Base-by-base conservation (phyloP, 2,888 invertebrate species). In the Amiota communis region DNA sequence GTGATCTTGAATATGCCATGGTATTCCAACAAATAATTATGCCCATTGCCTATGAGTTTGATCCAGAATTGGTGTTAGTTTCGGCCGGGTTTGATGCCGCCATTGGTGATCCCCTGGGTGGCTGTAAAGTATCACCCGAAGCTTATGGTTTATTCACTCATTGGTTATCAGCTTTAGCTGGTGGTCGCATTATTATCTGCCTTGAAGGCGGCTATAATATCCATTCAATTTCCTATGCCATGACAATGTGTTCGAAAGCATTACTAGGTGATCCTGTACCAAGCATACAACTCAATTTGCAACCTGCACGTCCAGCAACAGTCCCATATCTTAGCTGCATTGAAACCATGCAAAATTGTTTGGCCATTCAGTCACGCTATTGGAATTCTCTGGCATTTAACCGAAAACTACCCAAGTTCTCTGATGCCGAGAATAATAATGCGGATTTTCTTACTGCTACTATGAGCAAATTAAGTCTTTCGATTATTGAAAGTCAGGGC, bases 191-290 rank as follows among this genome's bases (percentile, higher is more conserved):
- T 0, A 91, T 97, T 53, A 88, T 97, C 0, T 94, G 94, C 20
- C 91, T 98, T 8, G 98, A 98, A 91, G 98, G 98, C 20, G 98
- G 98, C 6, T 99, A 98, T 90, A 97, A 98, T 89, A 91, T 96
- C 53, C 94, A 93, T 77, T 95, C 97, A 23, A 95, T 97, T 74
- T 93, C 97, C 0, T 94, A 96, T 87, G 94, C 95, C 2, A 95
- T 97, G 94, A 92, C 94, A 0, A 93, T 95, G 92, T 98, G 98
- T 88, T 93, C 95, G 0, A 96, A 96, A 88, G 94, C 97, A 0
- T 89, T 99, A 67, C 91, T 98, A 0, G 97, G 96, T 0, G 97
- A 98, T 90, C 95, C 96, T 0, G 90, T 96, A 72, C 93, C 95
- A 0, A 78, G 86, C 9, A 78, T 89, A 6, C 83, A 86, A 64